These are phyloP conservation scores for Tinea pellionella DNA, from an alignment of 2,888 invertebrate genomes.

Conservation along the genomic window DNA sequence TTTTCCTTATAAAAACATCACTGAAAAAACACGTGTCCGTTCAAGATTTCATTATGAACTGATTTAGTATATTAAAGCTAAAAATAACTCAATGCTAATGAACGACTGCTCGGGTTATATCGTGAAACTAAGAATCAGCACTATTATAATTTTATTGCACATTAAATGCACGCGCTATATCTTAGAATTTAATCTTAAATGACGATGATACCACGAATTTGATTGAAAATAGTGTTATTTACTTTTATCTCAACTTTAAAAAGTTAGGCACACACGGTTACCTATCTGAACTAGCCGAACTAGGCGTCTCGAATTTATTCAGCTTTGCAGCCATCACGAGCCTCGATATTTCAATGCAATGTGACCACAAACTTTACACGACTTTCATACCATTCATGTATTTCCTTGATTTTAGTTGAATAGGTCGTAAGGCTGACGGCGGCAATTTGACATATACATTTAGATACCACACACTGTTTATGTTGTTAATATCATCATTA, in stretches of 20 bases:
- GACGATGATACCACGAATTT: background rate
- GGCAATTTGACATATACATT: background rate
- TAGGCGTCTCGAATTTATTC: conserved; percentile 84
- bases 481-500: background rate
- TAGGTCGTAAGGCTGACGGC: background rate
- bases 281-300: conserved; percentile 93
- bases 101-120: background rate
- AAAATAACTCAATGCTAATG: conserved; percentile 47
- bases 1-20: conserved; percentile 3
- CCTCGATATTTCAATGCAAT: background rate
- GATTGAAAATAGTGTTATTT: background rate
- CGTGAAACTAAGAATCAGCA: background rate
- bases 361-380: background rate
- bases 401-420: background rate
- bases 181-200: background rate
- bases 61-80: conserved; percentile 59
- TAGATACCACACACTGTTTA: background rate
- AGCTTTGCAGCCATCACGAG: conserved; percentile 61
- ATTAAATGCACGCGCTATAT: background rate
- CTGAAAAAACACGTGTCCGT: conserved; percentile 44
- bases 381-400: background rate
- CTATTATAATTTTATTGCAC: background rate
- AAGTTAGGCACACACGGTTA: conserved; percentile 53
- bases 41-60: conserved; percentile 38
- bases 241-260: conserved; percentile 18